Percentiles rank a stretch among this genome's conserved stretches.
phyloP scores from a whole-genome alignment of 2,888 invertebrate species.

The Isotomurus palustris region DNA sequence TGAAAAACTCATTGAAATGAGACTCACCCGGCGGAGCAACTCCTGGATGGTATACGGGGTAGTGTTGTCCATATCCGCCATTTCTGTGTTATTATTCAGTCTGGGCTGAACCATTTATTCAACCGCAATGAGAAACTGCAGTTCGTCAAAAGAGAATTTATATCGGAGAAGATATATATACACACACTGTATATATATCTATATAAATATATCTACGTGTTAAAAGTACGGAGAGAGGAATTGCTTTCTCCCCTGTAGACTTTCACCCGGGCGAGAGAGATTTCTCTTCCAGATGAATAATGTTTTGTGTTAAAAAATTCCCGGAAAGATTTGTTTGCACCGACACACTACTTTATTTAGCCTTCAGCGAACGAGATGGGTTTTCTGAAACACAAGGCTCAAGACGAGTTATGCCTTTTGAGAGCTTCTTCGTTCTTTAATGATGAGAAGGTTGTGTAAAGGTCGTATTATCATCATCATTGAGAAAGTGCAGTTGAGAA shows the following conservation, averaged over 20 bases:
- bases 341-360: too few relatives aligned
- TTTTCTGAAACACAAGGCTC: too few relatives aligned
- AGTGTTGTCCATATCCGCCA: constrained; percentile 43
- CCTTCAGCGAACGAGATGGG: too few relatives aligned
- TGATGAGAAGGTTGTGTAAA: too few relatives aligned
- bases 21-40: constrained; percentile 44
- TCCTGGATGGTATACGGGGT: constrained; percentile 45
- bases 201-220: constrained; percentile 4
- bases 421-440: too few relatives aligned
- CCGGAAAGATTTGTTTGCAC: too few relatives aligned
- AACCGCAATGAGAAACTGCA: constrained; percentile 23
- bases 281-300: too few relatives aligned
- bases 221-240: constrained; percentile 6
- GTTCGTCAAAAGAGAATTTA: constrained; percentile 15
- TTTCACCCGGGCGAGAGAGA: too few relatives aligned
- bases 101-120: constrained; percentile 47
- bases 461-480: neutral
- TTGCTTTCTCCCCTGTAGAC: too few relatives aligned
- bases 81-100: constrained; percentile 42
- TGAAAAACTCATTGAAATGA: too few relatives aligned
- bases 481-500: neutral
- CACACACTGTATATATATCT: neutral
- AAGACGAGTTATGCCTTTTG: too few relatives aligned
- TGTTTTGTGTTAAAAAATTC: too few relatives aligned
- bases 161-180: neutral